Conservation (phyloP, 2,888 invertebrate genomes). For the Lordiphosa andalusiaca region DNA sequence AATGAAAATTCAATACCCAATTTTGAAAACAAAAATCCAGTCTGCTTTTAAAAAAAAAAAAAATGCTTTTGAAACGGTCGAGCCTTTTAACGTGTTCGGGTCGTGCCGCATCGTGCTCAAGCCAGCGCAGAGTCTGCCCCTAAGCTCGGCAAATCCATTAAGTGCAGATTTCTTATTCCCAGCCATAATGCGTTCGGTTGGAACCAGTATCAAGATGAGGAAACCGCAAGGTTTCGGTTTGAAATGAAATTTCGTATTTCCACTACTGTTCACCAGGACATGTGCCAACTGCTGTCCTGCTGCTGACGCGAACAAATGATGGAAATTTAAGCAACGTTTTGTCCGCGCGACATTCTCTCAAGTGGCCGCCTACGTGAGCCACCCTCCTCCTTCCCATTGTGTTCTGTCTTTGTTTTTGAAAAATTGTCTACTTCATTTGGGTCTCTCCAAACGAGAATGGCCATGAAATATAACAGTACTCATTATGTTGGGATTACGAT, state of each 20-base stretch:
- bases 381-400: conserved; percentile 29
- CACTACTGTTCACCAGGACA: not conserved
- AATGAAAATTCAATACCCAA: no score
- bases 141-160: no score
- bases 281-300: conserved; percentile 2
- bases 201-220: no score
- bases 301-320: conserved; percentile 57
- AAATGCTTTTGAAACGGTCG: no score
- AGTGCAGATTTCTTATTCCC: no score
- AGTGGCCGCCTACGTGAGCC: conserved; percentile 68
- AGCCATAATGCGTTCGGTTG: no score
- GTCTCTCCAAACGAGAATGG: conserved; percentile 55
- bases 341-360: conserved; percentile 43
- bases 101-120: no score
- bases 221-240: no score
- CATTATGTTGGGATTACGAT: conserved; percentile 78
- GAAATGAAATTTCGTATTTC: not conserved
- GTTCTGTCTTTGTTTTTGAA: conserved; percentile 68
- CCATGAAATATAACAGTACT: conserved; percentile 76
- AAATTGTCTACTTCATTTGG: conserved; percentile 74
- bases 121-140: no score
- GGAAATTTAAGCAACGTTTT: conserved; percentile 58
- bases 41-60: no score
- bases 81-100: no score
- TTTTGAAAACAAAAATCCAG: no score